phyloP scores from a whole-genome alignment of 2,797 vertebrate species.

The Gobio occitaniae region DNA sequence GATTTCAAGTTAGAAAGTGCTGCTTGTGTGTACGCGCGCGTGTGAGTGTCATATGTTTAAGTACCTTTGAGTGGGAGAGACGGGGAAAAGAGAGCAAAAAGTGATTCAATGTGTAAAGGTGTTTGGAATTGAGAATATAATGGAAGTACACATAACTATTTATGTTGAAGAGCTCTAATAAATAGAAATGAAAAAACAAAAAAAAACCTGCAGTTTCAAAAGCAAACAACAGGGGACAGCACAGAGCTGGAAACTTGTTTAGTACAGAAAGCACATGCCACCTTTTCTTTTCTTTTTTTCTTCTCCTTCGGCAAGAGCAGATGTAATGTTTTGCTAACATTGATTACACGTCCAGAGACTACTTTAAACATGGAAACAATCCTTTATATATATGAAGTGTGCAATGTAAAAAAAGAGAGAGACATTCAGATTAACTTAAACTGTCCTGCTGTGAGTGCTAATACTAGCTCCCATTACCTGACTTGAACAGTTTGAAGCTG shows the following conservation, averaged over 20 bases:
- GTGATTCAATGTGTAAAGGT: conserved; percentile 10
- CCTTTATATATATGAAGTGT: background rate
- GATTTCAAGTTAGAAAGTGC: conserved; percentile 37
- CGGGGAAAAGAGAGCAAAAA: background rate
- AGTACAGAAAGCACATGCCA: background rate
- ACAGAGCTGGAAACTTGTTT: conserved; percentile 46
- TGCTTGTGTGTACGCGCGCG: background rate
- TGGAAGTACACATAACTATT: background rate
- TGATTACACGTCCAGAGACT: background rate
- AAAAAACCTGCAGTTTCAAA: conserved; percentile 31
- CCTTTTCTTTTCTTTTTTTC: background rate
- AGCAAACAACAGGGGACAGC: conserved; percentile 53
- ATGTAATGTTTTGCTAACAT: conserved; percentile 7
- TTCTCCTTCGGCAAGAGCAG: background rate
- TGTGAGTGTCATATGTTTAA: conserved; percentile 3
- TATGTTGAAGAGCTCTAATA: background rate
- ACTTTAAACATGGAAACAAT: conserved; percentile 3
- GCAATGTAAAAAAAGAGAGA: background rate
- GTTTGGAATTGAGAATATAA: conserved; percentile 16
- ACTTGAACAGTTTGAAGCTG: conserved; percentile 27
- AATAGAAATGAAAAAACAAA: background rate
- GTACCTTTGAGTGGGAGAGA: background rate
- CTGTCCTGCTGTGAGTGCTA: conserved; percentile 33
- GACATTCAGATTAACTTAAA: conserved; percentile 24
- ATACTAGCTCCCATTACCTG: conserved; percentile 24